These are phyloP conservation scores for Idris sp. DNA, from an alignment of 1,140 invertebrate genomes.

Conservation along the genomic window DNA sequence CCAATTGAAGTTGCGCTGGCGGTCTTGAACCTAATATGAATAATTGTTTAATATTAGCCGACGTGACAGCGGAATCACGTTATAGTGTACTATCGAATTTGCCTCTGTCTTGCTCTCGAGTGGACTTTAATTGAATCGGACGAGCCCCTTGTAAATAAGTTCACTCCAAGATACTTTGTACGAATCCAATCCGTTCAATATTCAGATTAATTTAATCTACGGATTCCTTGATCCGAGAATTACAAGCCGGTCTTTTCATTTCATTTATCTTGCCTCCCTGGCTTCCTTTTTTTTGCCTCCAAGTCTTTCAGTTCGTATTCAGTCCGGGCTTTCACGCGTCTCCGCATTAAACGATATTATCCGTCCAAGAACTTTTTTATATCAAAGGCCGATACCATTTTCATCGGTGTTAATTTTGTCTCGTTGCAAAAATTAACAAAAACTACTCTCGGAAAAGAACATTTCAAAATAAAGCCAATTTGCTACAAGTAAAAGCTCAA, in stretches of 20 bases:
- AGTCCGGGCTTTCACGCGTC: constrained; percentile 29
- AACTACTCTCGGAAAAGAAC: no score
- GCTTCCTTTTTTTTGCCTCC: no score
- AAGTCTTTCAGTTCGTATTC: no score
- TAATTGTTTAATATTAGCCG: constrained; percentile 36
- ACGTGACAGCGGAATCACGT: constrained; percentile 33
- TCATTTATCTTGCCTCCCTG: constrained; percentile 54
- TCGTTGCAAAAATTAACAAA: no score
- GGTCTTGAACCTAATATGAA: constrained; percentile 29
- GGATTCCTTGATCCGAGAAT: constrained; percentile 55
- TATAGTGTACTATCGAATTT: constrained; percentile 53
- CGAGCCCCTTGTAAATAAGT: constrained; percentile 57
- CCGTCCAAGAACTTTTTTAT: no score
- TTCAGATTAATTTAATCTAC: constrained; percentile 59
- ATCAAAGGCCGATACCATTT: no score
- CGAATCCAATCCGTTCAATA: constrained; percentile 54
- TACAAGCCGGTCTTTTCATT: no score
- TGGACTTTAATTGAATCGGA: constrained; percentile 61
- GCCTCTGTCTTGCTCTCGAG: constrained; percentile 53
- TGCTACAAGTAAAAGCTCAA: no score
- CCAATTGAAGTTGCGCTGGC: constrained; percentile 13
- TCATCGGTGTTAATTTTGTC: no score
- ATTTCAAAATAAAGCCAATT: no score
- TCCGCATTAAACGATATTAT: constrained; percentile 31
- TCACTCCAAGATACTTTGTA: constrained; percentile 57